Base-by-base conservation (phyloP, 2,797 vertebrate genomes). In the Hypotaenidia philippensis region DNA sequence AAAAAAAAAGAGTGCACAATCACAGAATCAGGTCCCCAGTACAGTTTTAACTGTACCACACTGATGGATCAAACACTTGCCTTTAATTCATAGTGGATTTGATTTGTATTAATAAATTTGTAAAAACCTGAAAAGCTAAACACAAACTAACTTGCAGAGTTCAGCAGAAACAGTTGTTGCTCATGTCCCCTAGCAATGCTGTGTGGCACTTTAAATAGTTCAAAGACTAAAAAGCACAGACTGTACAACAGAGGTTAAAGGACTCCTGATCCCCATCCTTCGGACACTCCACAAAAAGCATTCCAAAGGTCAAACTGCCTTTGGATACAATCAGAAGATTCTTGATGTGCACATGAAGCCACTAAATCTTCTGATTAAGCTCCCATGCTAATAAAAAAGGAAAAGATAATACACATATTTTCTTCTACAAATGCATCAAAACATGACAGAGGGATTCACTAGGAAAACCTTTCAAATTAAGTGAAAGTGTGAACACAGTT, bases 81-180 rank as follows among this genome's bases (percentile, higher is more conserved):
- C 75, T 93, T 89, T 79, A 96, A 86, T 74, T 92, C 88, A 90
- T 27, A 82, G 66, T 87, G 78, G 71, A 90, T 87, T 94, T 96
- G 69, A 83, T 92, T 60, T 78, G 57, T 32, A 64, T 68, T 91
- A 83, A 90, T 17, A 90, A 93, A 95, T 93, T 45, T 77, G n/a
- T 81, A 81, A 92, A 93, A 87, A 69, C 3, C 68, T 27, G 41
- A 8, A 3, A 74, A 81, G 44, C 27, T 36, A 72, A 90, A 26
- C 9, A 55, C 32, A 29, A 85, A 22, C 66, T 81, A 74, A 70
- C 45, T 87, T 85, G 74, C 45, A 87, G 63, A 83, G 36, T 90
- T 97, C 83, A 95, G 86, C 38, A 93, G 63, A 93, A 97, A 91
- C 80, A 94, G 40, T 85, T 96, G 63, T 38, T 89, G 77, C 52